Evolutionary conservation across 2,797 vertebrate species (phyloP).

Genomic region (Sibirionetta formosa): DNA sequence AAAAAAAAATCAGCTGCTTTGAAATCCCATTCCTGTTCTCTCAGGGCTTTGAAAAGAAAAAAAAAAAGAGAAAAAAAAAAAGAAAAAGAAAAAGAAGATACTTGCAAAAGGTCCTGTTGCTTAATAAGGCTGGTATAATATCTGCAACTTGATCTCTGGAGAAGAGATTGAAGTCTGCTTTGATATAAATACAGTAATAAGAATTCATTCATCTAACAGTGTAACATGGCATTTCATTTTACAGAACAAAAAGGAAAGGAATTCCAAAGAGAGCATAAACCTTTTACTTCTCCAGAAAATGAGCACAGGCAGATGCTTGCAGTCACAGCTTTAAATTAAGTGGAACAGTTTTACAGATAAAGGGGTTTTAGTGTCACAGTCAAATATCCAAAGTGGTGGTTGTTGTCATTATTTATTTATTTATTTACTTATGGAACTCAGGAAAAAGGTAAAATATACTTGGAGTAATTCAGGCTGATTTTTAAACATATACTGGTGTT

Average conservation of each 20-base stretch:
- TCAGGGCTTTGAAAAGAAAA: background rate
- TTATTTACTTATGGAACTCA: background rate
- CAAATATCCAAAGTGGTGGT: background rate
- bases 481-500: background rate
- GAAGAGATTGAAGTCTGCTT: background rate
- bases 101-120: background rate
- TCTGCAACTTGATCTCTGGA: constrained; percentile 8
- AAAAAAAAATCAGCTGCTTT: background rate
- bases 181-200: constrained; percentile 54
- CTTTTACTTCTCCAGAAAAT: background rate
- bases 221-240: background rate
- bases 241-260: background rate
- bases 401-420: background rate
- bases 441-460: background rate
- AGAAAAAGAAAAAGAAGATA: background rate
- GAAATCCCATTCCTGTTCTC: background rate
- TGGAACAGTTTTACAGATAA: background rate
- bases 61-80: background rate
- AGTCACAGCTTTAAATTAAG: constrained; percentile 10
- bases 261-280: constrained; percentile 33
- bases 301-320: background rate
- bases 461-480: background rate
- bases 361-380: background rate
- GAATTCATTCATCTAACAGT: constrained; percentile 40
- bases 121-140: background rate